These are phyloP conservation scores for Oncorhynchus masou DNA, from an alignment of 2,113 vertebrate species.

Conservation along the genomic window DNA sequence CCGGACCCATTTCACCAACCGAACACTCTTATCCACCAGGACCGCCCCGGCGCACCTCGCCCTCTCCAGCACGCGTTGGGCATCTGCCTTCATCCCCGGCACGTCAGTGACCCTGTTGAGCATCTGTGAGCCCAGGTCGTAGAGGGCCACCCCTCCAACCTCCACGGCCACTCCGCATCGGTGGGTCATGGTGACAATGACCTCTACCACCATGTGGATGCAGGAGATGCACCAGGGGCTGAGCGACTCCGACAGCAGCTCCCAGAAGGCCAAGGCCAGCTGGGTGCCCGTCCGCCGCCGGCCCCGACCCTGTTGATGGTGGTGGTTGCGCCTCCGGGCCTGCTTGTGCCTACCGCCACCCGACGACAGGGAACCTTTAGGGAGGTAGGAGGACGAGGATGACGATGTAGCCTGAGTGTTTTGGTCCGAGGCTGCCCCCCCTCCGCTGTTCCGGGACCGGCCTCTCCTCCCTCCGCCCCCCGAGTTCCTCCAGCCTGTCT, in stretches of 20 bases:
- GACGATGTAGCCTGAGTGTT: slow-evolving; percentile 35
- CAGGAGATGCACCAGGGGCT: slow-evolving; percentile 82
- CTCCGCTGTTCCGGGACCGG: slow-evolving; percentile 56
- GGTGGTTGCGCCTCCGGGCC: slow-evolving; percentile 77
- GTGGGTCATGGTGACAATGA: slow-evolving; percentile 80
- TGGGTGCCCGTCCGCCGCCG: slow-evolving; percentile 64
- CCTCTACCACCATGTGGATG: slow-evolving; percentile 81
- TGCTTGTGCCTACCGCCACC: slow-evolving; percentile 75
- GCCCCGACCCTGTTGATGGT: slow-evolving; percentile 67
- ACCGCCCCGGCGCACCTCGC: slow-evolving; percentile 52
- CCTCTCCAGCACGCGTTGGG: slow-evolving; percentile 60
- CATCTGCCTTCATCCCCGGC: slow-evolving; percentile 67
- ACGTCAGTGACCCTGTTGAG: slow-evolving; percentile 70
- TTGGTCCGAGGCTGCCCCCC: slow-evolving; percentile 54
- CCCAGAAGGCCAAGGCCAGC: slow-evolving; percentile 64
- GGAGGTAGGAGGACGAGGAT: slow-evolving; percentile 46
- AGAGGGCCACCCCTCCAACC: slow-evolving; percentile 73
- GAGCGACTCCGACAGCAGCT: slow-evolving; percentile 72
- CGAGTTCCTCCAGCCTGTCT: slow-evolving; percentile 60
- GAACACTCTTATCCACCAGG: slow-evolving; percentile 56
- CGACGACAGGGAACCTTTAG: slow-evolving; percentile 58
- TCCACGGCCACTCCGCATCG: slow-evolving; percentile 79
- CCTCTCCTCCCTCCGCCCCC: slow-evolving; percentile 58
- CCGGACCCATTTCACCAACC: slow-evolving; percentile 47
- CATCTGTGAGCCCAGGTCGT: slow-evolving; percentile 72